Evolutionary conservation across 2,113 vertebrate genomes (phyloP), one percentile per base, ranked within the genome.

Genomic region (Crotalus tigris): DNA sequence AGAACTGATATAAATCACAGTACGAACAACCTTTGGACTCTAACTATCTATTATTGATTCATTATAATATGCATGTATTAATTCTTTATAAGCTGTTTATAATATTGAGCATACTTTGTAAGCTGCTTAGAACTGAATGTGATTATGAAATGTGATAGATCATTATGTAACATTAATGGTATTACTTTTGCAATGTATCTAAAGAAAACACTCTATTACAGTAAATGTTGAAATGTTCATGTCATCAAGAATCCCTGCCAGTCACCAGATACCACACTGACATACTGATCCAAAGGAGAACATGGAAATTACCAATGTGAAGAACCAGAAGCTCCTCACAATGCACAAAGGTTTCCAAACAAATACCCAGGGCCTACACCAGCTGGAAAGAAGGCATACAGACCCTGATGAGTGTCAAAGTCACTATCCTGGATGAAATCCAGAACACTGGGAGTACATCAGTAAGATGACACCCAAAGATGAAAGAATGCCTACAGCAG

Each of bases 21-120:
- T n/a, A 24, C 26, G 92, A 93, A 59, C 88, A 90, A 93, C 89
- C 81, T 93, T 93, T 87, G 57, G 57, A 54, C 44, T 93, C 89
- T 39, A 90, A 93, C 29, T 90, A 93, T 90, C 75, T 93, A 87
- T 93, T 64, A 93, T 87, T 64, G 46, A 93, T 64, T 93, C 89
- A 87, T 87, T 87, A 46, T 90, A 90, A 90, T 90, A 93, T 87
- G 61, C 75, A 93, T 44, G 81, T n/a, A 90, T 93, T 93, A 93
- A 93, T 87, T 90, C 29, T 90, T 90, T 64, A 93, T 90, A 90
- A 93, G 49, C n/a, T 93, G 81, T 64, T 93, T 86, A 49, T 87
- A 93, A 86, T 93, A 93, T 61, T 90, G 75, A 87, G 23, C 92
- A 85, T 59, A 26, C 64, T 89, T 93, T 85, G 61, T 64, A 90